Evolutionary conservation across 64 coral and sea anemone species (phyloP).

Genomic region (Pachyseris speciosa): DNA sequence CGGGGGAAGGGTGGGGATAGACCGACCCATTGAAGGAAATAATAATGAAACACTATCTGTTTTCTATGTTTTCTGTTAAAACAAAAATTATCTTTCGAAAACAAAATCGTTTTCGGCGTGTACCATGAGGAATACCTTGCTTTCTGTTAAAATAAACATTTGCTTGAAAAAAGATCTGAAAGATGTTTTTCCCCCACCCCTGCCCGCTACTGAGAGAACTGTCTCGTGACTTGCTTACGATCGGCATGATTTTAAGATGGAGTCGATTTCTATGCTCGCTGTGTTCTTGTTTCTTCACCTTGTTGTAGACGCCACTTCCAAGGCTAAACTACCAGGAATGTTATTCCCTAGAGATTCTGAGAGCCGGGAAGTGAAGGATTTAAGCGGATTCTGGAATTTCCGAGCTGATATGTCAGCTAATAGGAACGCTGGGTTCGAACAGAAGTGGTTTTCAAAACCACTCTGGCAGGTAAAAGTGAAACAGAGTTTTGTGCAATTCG

Average conservation of each 20-base stretch:
- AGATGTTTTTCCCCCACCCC: not conserved
- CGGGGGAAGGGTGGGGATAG: too few species aligned
- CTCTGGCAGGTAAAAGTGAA: slow-evolving; percentile 77
- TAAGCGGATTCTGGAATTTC: slow-evolving; percentile 92
- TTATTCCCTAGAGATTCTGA: slow-evolving; percentile 87
- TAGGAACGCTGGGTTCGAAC: slow-evolving; percentile 72
- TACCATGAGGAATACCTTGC: too few species aligned
- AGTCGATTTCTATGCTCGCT: not conserved
- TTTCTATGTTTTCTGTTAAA: too few species aligned
- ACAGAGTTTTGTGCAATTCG: too few species aligned
- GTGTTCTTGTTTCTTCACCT: not conserved
- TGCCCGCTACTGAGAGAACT: not conserved
- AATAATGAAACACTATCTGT: too few species aligned
- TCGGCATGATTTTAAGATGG: not conserved
- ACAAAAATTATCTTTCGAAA: too few species aligned
- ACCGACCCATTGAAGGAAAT: too few species aligned
- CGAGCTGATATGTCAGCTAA: slow-evolving; percentile 73
- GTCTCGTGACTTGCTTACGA: not conserved
- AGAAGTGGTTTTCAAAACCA: slow-evolving; percentile 75
- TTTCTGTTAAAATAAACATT: too few species aligned
- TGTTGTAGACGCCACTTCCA: not conserved
- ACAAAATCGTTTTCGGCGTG: too few species aligned
- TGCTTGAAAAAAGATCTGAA: too few species aligned
- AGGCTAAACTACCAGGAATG: slow-evolving; percentile 64
- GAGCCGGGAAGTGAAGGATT: slow-evolving; percentile 85